phyloP scores from a whole-genome alignment of 2,113 vertebrate genomes.

The Myotis davidii region DNA sequence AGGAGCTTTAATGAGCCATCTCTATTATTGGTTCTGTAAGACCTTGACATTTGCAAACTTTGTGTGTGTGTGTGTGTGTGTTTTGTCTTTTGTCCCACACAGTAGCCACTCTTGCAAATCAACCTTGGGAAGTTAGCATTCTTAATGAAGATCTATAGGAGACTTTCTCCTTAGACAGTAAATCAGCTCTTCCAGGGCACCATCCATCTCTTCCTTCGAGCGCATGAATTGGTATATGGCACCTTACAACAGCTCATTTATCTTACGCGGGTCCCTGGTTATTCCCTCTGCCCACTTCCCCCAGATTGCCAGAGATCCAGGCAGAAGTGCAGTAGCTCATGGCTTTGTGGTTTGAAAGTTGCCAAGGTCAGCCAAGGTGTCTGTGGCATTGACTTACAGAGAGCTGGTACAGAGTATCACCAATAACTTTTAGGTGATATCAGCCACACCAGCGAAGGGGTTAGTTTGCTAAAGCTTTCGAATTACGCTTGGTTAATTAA shows the following conservation, averaged over 20 bases:
- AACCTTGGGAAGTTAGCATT: constrained; percentile 81
- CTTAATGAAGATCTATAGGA: constrained; percentile 81
- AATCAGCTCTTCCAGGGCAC: constrained; percentile 75
- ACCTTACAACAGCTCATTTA: constrained; percentile 74
- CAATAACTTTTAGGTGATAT: constrained; percentile 58
- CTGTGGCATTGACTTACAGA: constrained; percentile 75
- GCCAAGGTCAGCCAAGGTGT: constrained; percentile 83
- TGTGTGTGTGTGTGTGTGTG: constrained; percentile 45
- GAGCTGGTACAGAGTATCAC: constrained; percentile 70
- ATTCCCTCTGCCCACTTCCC: constrained; percentile 67
- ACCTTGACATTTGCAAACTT: constrained; percentile 80
- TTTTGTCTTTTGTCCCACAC: constrained; percentile 66
- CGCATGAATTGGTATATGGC: constrained; percentile 70
- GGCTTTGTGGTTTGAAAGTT: constrained; percentile 75
- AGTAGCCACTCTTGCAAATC: constrained; percentile 78
- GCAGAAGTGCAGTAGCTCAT: neutral
- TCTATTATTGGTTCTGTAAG: constrained; percentile 59
- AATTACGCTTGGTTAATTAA: constrained; percentile 77
- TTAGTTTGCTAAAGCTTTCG: constrained; percentile 35
- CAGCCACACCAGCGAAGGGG: neutral
- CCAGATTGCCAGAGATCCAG: constrained; percentile 47
- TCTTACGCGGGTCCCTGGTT: constrained; percentile 66
- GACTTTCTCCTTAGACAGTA: constrained; percentile 71
- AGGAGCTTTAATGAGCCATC: constrained; percentile 47
- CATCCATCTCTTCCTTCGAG: constrained; percentile 74